Evolutionary conservation across 2,113 vertebrate genomes (phyloP).

Genomic region (Hiodon tergisus): DNA sequence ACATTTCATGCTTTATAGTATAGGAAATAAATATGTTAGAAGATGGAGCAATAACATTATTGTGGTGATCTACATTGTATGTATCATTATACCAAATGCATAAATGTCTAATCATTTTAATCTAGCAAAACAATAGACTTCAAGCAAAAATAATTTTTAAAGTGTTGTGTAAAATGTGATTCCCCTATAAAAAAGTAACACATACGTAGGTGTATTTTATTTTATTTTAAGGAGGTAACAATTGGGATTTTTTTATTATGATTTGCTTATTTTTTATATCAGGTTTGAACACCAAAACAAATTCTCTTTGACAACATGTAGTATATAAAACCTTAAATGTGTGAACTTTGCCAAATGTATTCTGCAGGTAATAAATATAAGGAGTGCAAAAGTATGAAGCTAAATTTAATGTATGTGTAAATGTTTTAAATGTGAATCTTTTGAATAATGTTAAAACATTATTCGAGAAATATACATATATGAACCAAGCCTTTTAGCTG

Average conservation of each 20-base stretch:
- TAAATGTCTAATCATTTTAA: not conserved
- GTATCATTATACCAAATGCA: not conserved
- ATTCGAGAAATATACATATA: slow-evolving; percentile 10
- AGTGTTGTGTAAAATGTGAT: too few relatives aligned
- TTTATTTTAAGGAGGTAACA: slow-evolving; percentile 2
- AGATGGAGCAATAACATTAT: slow-evolving; percentile 24
- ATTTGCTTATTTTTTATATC: not conserved
- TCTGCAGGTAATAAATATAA: not conserved
- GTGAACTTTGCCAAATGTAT: slow-evolving; percentile 10
- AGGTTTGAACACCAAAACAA: slow-evolving; percentile 4
- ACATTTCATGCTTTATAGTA: not conserved
- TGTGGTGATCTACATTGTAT: not conserved
- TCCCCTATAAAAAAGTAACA: not conserved
- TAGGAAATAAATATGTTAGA: not conserved
- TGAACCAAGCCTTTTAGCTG: slow-evolving; percentile 11
- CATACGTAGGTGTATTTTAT: not conserved
- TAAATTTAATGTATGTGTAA: slow-evolving; percentile 5
- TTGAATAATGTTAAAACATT: slow-evolving; percentile 3
- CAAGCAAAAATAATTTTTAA: too few relatives aligned
- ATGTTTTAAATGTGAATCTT: slow-evolving; percentile 2
- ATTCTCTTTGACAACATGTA: not conserved
- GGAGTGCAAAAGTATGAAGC: not conserved
- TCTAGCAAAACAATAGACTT: too few relatives aligned
- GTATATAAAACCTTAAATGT: slow-evolving; percentile 7
- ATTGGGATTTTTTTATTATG: not conserved